Evolutionary conservation across 2,888 invertebrate genomes (phyloP).

Genomic region (Conistra vaccinii): DNA sequence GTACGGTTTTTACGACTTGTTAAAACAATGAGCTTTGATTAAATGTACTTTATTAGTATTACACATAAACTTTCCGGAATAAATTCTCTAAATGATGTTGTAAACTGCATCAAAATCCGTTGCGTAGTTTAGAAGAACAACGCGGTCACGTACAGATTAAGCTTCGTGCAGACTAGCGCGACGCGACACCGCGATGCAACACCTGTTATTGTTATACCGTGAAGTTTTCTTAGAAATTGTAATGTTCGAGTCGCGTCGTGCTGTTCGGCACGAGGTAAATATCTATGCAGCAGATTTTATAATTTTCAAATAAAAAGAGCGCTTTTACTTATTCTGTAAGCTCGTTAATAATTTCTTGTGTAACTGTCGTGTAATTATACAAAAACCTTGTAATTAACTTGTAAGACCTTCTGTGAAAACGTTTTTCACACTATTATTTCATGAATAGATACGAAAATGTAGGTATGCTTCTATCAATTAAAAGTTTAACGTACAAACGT

Average conservation of each 20-base stretch:
- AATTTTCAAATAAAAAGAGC: not conserved
- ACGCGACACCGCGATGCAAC: too few relatives aligned
- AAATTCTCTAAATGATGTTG: too few relatives aligned
- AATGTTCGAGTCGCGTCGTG: too few relatives aligned
- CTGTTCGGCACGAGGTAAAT: too few relatives aligned
- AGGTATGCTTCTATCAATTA: not conserved
- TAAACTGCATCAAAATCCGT: too few relatives aligned
- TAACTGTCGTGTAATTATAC: slow-evolving; percentile 18
- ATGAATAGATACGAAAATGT: slow-evolving; percentile 1
- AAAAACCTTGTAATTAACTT: slow-evolving; percentile 33
- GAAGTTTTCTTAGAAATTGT: too few relatives aligned
- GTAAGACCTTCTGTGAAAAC: slow-evolving; percentile 5
- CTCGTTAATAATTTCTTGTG: slow-evolving; percentile 20
- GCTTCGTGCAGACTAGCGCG: too few relatives aligned
- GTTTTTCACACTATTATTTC: not conserved
- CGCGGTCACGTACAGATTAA: not conserved
- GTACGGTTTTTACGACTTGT: too few relatives aligned
- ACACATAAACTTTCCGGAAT: not conserved
- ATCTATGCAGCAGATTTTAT: not conserved
- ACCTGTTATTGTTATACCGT: too few relatives aligned
- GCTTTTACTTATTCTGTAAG: slow-evolving; percentile 4
- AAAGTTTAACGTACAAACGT: not conserved
- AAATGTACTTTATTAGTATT: too few relatives aligned
- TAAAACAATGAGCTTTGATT: too few relatives aligned
- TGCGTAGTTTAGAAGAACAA: not conserved